Base-by-base conservation (phyloP, 2,113 vertebrate genomes). In the Physeter macrocephalus region DNA sequence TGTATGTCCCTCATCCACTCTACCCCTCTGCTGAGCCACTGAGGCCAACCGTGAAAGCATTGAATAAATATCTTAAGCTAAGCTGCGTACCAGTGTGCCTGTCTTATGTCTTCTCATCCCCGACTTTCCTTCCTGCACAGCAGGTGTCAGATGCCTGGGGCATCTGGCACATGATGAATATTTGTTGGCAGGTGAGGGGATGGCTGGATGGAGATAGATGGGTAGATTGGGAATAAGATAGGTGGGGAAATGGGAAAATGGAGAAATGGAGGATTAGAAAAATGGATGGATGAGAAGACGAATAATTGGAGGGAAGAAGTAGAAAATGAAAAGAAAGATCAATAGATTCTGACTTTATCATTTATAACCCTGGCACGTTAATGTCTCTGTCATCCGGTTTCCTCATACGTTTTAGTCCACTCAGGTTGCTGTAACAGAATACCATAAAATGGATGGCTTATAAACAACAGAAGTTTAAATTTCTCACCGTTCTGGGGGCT, bases 11-110 rank as follows among this genome's bases (percentile, higher is more conserved):
- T 49, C 10, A 34, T n/a, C 66, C 17, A 3, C 46, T 67, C 49
- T 43, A 5, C 10, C 41, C 66, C 49, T 83, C 23, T 72, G 61
- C 62, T 36, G 39, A 93, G 39, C 74, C 27, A 2, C 77, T 61
- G 34, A 94, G 72, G 89, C 64, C 36, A 17, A 62, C 72, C 18
- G 10, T 15, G 39, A 88, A 8, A 93, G 8, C 75, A 25, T 0
- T 94, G 11, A 98, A 96, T 98, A 98, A 98, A 98, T 84, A 59
- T 52, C 90, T 80, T 15, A 80, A 52, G 43, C 59, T 77, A 87
- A 96, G 36, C 66, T 92, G 54, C 78, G 88, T 11, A 59, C 62
- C 8, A 5, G 1, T n/a, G 80, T 96, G 57, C 96, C 34, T 94
- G 71, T 52, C 29, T 93, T 41, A 1, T 72, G 15, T 66, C 74